Conservation (phyloP, 2,888 invertebrate genomes). For the Tetanocera ferruginea region DNA sequence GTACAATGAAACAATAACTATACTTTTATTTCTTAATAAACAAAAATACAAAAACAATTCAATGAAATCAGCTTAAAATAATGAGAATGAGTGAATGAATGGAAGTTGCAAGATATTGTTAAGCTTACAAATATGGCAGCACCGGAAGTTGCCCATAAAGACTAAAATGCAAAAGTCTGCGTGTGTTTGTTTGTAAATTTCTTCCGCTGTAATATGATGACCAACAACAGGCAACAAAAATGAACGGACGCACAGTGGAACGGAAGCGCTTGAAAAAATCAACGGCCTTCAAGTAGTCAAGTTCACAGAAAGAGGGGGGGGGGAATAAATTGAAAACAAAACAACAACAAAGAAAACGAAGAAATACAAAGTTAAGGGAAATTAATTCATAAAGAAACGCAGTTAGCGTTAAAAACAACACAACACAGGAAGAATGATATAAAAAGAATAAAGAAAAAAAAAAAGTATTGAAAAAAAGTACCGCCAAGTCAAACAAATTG, state of each 20-base stretch:
- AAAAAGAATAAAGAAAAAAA: background rate
- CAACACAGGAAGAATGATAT: background rate
- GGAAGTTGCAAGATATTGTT: constrained; percentile 10
- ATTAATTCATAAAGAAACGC: constrained; percentile 13
- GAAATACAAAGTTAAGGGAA: background rate
- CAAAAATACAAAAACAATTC: background rate
- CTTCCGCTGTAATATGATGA: constrained; percentile 8
- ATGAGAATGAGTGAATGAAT: background rate
- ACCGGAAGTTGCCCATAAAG: constrained; percentile 5
- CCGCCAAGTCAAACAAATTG: constrained; percentile 30
- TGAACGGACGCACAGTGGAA: background rate
- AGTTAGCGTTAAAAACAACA: background rate
- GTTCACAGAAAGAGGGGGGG: background rate
- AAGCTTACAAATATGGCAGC: background rate
- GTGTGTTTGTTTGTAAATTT: background rate
- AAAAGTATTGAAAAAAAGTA: no score
- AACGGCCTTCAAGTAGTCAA: no score
- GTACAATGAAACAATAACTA: background rate
- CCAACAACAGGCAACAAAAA: background rate
- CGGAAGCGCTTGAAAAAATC: background rate
- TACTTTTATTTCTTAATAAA: background rate
- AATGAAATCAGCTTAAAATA: background rate
- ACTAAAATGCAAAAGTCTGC: background rate
- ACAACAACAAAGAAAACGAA: background rate
- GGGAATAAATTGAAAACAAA: background rate